Percentiles rank a stretch among this genome's conserved stretches.
These are phyloP conservation scores for Agonum fuliginosum DNA, from an alignment of 2,888 invertebrate genomes.

Conservation along the genomic window DNA sequence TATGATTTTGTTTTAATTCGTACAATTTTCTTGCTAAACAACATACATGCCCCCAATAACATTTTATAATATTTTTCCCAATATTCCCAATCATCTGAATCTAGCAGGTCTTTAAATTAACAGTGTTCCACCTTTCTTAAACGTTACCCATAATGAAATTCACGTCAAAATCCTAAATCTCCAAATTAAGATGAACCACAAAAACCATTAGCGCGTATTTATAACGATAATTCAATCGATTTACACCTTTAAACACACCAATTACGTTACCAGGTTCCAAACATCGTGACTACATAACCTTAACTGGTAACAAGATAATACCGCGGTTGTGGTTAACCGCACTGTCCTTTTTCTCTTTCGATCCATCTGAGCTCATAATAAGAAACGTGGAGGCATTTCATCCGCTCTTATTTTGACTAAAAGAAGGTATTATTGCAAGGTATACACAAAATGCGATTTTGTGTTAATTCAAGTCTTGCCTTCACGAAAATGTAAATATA, in stretches of 20 bases:
- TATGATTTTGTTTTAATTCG: no score
- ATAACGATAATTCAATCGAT: slow-evolving; percentile 51
- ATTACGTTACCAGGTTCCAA: slow-evolving; percentile 37
- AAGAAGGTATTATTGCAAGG: not conserved
- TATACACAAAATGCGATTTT: no score
- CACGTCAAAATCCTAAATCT: slow-evolving; percentile 34
- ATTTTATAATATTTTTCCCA: no score
- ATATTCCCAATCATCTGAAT: no score
- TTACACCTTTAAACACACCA: slow-evolving; percentile 48
- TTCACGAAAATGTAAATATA: no score
- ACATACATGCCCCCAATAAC: no score
- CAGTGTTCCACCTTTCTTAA: slow-evolving; percentile 3
- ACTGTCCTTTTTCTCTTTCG: slow-evolving; percentile 33
- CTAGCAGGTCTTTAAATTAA: no score
- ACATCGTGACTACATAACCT: slow-evolving; percentile 49
- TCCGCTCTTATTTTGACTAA: not conserved
- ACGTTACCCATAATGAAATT: slow-evolving; percentile 22
- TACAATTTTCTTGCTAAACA: no score
- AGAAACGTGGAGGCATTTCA: not conserved
- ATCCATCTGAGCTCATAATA: slow-evolving; percentile 1
- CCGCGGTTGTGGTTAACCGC: slow-evolving; percentile 46
- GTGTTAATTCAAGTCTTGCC: no score
- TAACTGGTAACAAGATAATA: slow-evolving; percentile 51
- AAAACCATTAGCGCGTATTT: slow-evolving; percentile 40
- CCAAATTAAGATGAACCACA: slow-evolving; percentile 7